These are phyloP conservation scores for Etheostoma cragini DNA, from an alignment of 2,113 vertebrate species.

Conservation along the genomic window DNA sequence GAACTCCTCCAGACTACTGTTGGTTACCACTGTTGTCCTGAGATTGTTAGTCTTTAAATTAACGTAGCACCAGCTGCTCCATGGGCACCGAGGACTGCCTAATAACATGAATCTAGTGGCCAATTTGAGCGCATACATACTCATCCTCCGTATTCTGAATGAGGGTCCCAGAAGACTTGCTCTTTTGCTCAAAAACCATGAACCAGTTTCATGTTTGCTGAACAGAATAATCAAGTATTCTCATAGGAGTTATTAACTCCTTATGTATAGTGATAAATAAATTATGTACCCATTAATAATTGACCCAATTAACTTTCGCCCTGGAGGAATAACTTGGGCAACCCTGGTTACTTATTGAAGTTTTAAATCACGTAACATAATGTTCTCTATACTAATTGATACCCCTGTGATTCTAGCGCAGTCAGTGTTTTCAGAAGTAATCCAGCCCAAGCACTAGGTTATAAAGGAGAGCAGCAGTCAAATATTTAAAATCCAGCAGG, in stretches of 20 bases:
- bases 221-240: slow-evolving; percentile 11
- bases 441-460: background rate
- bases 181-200: slow-evolving; percentile 6
- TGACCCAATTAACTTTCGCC: slow-evolving; percentile 13
- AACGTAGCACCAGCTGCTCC: background rate
- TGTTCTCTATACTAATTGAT: slow-evolving; percentile 9
- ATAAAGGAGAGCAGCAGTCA: background rate
- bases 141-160: slow-evolving; percentile 8
- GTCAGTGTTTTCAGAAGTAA: background rate
- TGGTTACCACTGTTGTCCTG: slow-evolving; percentile 30
- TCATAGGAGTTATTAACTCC: slow-evolving; percentile 14
- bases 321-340: background rate
- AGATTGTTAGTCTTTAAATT: slow-evolving; percentile 37
- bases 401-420: background rate
- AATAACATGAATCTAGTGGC: background rate
- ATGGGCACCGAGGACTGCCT: background rate
- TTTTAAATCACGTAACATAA: slow-evolving; percentile 1
- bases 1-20: slow-evolving; percentile 40
- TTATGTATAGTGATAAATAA: slow-evolving; percentile 33
- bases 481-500: slow-evolving; percentile 30
- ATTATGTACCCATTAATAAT: slow-evolving; percentile 8
- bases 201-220: slow-evolving; percentile 12
- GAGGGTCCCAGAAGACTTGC: slow-evolving; percentile 6
- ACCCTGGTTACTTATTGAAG: background rate
- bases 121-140: background rate